Evolutionary conservation across 2,888 invertebrate genomes (phyloP).

Genomic region (Camponotus fellah): DNA sequence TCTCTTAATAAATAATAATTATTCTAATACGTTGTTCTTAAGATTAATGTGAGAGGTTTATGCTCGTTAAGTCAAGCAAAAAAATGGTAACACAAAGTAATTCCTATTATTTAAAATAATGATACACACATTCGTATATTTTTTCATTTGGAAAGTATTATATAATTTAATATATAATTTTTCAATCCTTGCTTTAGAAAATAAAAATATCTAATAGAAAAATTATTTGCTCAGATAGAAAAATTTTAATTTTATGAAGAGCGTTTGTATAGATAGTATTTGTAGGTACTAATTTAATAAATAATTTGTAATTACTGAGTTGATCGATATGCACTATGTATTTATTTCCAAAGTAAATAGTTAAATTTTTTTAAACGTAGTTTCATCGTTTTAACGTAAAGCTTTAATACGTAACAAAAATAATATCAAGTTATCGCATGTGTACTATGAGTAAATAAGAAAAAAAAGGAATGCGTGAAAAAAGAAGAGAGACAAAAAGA

Average conservation of each 20-base stretch:
- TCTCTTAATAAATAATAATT: constrained; percentile 2
- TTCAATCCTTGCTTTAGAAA: background rate
- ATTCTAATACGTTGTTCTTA: background rate
- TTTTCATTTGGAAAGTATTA: background rate
- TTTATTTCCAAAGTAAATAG: background rate
- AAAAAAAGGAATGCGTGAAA: background rate
- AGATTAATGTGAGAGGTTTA: background rate
- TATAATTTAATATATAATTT: background rate
- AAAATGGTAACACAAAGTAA: background rate
- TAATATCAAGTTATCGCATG: constrained; percentile 31
- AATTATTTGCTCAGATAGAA: background rate
- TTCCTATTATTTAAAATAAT: background rate
- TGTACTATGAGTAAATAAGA: constrained; percentile 5
- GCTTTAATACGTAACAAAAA: background rate
- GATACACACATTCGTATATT: background rate
- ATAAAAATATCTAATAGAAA: background rate
- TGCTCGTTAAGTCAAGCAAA: background rate
- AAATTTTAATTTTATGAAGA: background rate
- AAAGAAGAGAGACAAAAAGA: background rate
- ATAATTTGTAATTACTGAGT: background rate
- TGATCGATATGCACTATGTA: background rate
- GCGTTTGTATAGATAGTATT: too few relatives aligned
- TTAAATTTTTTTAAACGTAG: constrained; percentile 14
- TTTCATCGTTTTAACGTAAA: background rate
- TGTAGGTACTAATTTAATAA: background rate